phyloP scores from a whole-genome alignment of 2,113 vertebrate genomes.

The Cavia porcellus region DNA sequence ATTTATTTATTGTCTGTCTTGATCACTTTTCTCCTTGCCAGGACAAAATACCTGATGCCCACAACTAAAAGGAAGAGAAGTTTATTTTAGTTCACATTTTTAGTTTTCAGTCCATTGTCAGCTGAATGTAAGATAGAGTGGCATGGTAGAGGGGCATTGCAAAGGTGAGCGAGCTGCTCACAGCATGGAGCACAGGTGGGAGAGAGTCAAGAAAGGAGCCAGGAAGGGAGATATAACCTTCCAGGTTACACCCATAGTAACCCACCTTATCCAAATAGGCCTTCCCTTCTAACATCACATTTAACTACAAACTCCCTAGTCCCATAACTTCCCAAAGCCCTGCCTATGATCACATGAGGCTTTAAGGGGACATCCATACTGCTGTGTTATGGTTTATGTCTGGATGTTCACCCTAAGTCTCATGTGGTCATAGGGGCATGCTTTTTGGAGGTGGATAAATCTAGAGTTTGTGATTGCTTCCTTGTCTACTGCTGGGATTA shows the following conservation, averaged over 20 bases:
- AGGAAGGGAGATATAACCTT: neutral
- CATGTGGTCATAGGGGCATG: no score
- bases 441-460: no score
- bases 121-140: neutral
- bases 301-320: neutral
- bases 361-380: no score
- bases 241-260: neutral
- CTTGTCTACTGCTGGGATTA: no score
- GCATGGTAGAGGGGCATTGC: neutral
- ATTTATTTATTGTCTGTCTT: no score
- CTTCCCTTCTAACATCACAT: neutral
- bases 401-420: no score
- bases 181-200: neutral
- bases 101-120: neutral
- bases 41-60: neutral
- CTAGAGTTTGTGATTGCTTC: no score
- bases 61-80: neutral
- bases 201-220: neutral
- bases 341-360: neutral
- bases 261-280: neutral
- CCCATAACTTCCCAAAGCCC: neutral
- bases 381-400: no score
- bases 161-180: neutral
- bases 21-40: neutral
- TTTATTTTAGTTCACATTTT: neutral